Evolutionary conservation across 2,113 vertebrate genomes (phyloP), one percentile per base, ranked within the genome.

Genomic region (Microcebus ravelobensis): DNA sequence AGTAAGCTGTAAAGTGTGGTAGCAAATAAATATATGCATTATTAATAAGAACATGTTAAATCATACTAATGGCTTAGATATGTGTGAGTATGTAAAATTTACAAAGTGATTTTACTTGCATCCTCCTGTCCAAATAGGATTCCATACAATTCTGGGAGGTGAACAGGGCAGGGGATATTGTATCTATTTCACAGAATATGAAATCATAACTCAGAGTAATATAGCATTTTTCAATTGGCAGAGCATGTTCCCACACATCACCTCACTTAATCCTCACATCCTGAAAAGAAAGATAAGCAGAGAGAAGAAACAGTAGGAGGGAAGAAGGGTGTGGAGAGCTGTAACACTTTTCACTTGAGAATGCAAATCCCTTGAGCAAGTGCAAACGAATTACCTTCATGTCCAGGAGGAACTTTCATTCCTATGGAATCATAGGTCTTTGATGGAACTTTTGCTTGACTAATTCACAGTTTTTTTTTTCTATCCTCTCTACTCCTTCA

Each of bases 1-100:
- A 79, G 63, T 82, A 94, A 48, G 12, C 39, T 87, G 8, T 39
- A 61, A 2, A 83, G 8, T 15, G 18, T 73, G 23, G n/a, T 83
- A 87, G 80, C 68, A 92, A 77, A 81, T 81, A 95, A 89, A 90
- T 48, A 34, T 23, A 92, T 94, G n/a, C n/a, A 92, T 87, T 87
- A 96, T 96, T 95, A 88, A 95, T 61, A 86, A 71, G 67, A 87
- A 77, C 55, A 90, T 39, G 82, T 67, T 91, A 87, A 94, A 71
- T 83, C 82, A 74, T 87, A 34, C 81, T 90, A 94, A 94, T 94
- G 50, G 61, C 48, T 79, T 95, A 92, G 27, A 63, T 82, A 63
- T 67, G n/a, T 61, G 65, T 39, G 7, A 12, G 25, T 57, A 82
- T 92, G 89, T 95, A 86, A 93, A 96, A 79, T 92, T 79, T 92